A percentile compares a stretch with the other conserved stretches of the same genome.
Evolutionary conservation across 2,113 vertebrate species (phyloP).

Genomic region (Tragelaphus strepsiceros): DNA sequence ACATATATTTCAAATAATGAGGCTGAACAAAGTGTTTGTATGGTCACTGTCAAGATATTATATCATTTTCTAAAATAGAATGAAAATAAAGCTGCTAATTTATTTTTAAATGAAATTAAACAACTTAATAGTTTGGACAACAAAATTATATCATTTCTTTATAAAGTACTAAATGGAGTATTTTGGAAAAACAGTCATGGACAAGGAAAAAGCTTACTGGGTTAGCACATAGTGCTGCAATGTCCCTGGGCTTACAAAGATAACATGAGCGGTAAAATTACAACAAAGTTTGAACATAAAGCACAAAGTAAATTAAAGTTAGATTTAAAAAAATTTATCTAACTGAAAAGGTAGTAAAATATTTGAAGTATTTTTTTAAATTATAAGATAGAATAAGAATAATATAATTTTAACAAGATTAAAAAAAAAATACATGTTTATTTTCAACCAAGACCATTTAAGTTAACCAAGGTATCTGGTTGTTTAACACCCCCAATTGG

Average conservation of each 20-base stretch:
- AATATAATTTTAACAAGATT: background rate
- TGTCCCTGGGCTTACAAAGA: background rate
- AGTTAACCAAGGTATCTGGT: background rate
- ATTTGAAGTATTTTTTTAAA: background rate
- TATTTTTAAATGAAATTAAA: background rate
- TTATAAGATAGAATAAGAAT: background rate
- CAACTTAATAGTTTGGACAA: background rate
- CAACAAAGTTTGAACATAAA: constrained; percentile 22
- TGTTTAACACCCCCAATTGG: background rate
- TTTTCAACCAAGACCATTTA: constrained; percentile 35
- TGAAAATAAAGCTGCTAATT: background rate
- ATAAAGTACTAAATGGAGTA: background rate
- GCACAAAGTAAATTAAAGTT: background rate
- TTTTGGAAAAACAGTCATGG: background rate
- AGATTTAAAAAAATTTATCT: background rate
- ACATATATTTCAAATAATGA: background rate
- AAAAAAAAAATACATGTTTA: background rate
- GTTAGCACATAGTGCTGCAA: background rate
- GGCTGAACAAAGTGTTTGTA: background rate
- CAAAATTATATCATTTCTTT: background rate
- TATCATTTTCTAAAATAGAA: background rate
- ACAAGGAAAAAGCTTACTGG: background rate
- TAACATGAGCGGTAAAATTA: background rate
- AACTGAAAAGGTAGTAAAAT: background rate
- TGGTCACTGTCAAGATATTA: background rate